Evolutionary conservation across 2,888 invertebrate genomes (phyloP), one percentile per base, ranked within the genome.

Genomic region (Dryococelus australis): DNA sequence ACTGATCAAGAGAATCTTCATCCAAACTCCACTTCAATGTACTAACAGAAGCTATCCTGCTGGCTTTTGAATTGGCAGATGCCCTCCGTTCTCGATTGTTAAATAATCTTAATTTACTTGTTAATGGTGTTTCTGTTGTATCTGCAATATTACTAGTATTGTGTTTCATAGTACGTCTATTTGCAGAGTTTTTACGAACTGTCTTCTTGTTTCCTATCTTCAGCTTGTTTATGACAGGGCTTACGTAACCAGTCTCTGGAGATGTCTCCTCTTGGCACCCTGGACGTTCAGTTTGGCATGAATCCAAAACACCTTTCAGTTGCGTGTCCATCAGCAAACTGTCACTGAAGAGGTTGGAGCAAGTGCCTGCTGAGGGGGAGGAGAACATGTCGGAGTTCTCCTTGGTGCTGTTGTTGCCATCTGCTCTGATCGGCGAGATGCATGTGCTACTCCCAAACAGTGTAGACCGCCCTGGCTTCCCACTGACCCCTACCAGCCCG

Each of bases 311-410:
- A 24, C 93, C 93, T 90, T 93, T 93, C 24, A 94, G 91, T 90
- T 94, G 93, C 83, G 93, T 92, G 89, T 95, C 94, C 83, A 94
- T 89, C 51, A 93, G 93, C 78, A 95, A 91, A 90, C 94, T 95
- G 85, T 95, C 95, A 89, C 94, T 94, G 90, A 95, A 95, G 85
- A 95, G 90, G 91, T 93, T 94, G 4, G 94, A 94, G 91, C 93
- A 94, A 9, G 26, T 47, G 79, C 26, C 84, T 83, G 86, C 81
- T 10, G 24, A 28, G 0, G 86, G 86, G 16, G 86, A 51, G 6
- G 86, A 86, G 53, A 84, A 86, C 83, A 86, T 47, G 51, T 86
- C 86, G n/a, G 86, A 86, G 47, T 83, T 86, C 20, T 65, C 65
- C n/a, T 65, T 16, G 65, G 65, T 24, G n/a, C 27, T 27, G 43